Evolutionary conservation across 2,888 invertebrate genomes (phyloP).

Genomic region (Leptarthrus brevirostris): DNA sequence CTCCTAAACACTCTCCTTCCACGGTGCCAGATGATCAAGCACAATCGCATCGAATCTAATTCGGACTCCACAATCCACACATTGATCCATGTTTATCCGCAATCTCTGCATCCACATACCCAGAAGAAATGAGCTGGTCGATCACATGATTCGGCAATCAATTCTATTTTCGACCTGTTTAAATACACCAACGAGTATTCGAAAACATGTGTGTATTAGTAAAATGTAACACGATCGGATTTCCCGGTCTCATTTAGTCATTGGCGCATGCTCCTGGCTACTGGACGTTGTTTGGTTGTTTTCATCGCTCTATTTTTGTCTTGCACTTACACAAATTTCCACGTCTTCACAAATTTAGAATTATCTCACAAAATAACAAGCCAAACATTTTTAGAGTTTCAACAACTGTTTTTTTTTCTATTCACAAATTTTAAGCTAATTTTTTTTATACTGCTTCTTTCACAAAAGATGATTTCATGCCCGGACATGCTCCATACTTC

Average conservation of each 20-base stretch:
- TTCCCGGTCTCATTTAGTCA: slow-evolving; percentile 23
- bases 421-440: too few relatives aligned
- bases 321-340: slow-evolving; percentile 10
- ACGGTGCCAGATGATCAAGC: too few relatives aligned
- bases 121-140: too few relatives aligned
- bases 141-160: too few relatives aligned
- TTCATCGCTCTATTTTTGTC: slow-evolving; percentile 40
- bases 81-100: too few relatives aligned
- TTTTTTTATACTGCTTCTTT: background rate
- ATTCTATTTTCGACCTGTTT: too few relatives aligned
- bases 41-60: too few relatives aligned
- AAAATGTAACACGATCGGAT: slow-evolving; percentile 42
- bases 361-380: background rate
- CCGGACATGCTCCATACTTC: slow-evolving; percentile 68
- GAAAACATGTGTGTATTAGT: background rate
- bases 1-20: too few relatives aligned
- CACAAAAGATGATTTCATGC: slow-evolving; percentile 55
- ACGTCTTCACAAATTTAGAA: background rate
- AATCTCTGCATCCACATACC: too few relatives aligned
- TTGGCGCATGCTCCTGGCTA: slow-evolving; percentile 10
- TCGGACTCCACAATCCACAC: too few relatives aligned
- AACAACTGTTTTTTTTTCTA: background rate
- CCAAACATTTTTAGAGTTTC: background rate
- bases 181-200: too few relatives aligned
- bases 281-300: slow-evolving; percentile 29